Base-by-base conservation (phyloP, 2,888 invertebrate species). In the Punctoribates punctum region DNA sequence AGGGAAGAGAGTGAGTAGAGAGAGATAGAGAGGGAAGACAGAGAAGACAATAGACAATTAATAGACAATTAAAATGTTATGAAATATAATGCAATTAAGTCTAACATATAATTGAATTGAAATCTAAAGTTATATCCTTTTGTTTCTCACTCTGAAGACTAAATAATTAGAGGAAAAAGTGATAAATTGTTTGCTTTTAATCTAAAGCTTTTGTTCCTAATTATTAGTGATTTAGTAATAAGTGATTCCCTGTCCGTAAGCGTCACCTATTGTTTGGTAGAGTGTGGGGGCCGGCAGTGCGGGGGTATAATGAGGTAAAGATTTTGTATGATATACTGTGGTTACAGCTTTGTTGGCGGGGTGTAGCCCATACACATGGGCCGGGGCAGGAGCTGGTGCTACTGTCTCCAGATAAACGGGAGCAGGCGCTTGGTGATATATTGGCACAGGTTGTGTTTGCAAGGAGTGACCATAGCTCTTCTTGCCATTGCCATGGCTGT, bases 401-500 rank as follows among this genome's bases (percentile, higher is more conserved):
- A 8, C 65, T 11, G 60, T 4, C 11, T 20, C 34, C 1, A 23
- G 29, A 29, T 65, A 65, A 1, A 65, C 29, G 3, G 65, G 27
- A 17, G 65, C 42, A n/a, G 67, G 38, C 38, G 67, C 38, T 11
- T n/a, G n/a, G n/a, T 34, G 38, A 42, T 67, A 67, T 8, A 25
- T 20, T 38, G 67, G 67, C 42, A 67, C 67, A 6, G 67, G 34
- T 38, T 67, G 15, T 9, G 67, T 38, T 4, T 67, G 73, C 1
- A 48, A 1, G 1, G 51, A 48, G 23, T 73, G 38, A 1, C 29
- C 51, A 13, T 73, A 73, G 23, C 48, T 42, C 23, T 73, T 46
- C 27, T n/a, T n/a, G n/a, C n/a, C n/a, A n/a, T 65, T 60, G 11
- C 75, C 75, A 25, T 76, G 46, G n/a, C 3, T 20, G 73, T 54